Base-by-base conservation (phyloP, 1,140 invertebrate genomes). In the Saccostrea echinata region DNA sequence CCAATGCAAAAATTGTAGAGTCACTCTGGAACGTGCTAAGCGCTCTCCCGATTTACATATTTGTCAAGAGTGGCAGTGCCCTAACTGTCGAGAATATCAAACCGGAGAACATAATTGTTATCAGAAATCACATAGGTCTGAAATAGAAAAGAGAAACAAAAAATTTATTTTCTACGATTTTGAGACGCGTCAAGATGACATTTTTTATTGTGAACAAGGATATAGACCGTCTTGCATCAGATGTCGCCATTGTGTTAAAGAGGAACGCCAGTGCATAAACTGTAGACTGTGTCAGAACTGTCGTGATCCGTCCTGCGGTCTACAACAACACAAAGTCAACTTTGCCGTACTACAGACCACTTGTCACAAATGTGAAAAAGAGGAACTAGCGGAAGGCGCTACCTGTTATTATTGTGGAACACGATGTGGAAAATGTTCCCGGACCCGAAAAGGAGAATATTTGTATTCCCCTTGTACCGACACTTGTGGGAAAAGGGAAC, bases 111-210 rank as follows among this genome's bases (percentile, higher is more conserved):
- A 61, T 8, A 2, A 6, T 8, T 61, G 55, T 61, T 61, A 61
- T 61, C 55, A 61, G 18, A 61, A 21, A 61, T 0, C 18, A 18
- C 1, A n/a, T n/a, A n/a, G 4, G 4, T 18, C 0, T 61, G 1
- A 61, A 2, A 3, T n/a, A 3, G 55, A 61, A 33, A 30, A 11
- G 1, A 61, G 8, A n/a, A 55, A 57, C 6, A 88, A 53, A 27
- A 82, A 86, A 88, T 84, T 86, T 51, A 43, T 86, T 18, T 88
- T 88, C 27, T 88, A 64, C 57, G 87, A 86, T 84, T 88, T 68
- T 83, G 87, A 88, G 55, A 86, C 64, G 2, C 33, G 55, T n/a
- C 87, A 86, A 51, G 84, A 88, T 33, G 76, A 82, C 8, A 33
- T 81, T 1, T 35, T 71, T 21, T 18, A 83, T 2, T 88, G 87